Percentiles rank a stretch among this genome's conserved stretches.
These are phyloP conservation scores for Nemopilema nomurai DNA, from an alignment of 30 jellyfish, hydroid and myxozoan genomes.

Conservation along the genomic window DNA sequence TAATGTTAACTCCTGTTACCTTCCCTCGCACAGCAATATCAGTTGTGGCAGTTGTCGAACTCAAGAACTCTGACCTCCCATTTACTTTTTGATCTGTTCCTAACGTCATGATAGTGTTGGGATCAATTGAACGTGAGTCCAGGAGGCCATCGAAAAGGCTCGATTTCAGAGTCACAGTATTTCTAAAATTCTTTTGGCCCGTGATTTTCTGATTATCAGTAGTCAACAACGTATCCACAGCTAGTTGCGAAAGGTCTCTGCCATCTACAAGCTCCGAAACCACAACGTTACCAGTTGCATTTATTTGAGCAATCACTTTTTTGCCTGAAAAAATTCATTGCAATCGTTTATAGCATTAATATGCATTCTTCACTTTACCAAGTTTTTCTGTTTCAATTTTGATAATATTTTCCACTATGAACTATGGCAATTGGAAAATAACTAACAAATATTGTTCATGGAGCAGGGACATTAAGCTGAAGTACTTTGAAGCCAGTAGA, in stretches of 20 bases:
- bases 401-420: too few relatives aligned
- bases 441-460: too few relatives aligned
- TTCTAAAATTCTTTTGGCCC: slow-evolving; percentile 56
- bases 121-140: slow-evolving; percentile 28
- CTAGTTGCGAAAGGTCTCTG: slow-evolving; percentile 13
- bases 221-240: slow-evolving; percentile 40
- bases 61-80: slow-evolving; percentile 15
- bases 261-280: slow-evolving; percentile 45
- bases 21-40: slow-evolving; percentile 16
- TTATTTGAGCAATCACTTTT: slow-evolving; percentile 29
- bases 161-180: background rate
- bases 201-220: slow-evolving; percentile 34
- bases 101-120: slow-evolving; percentile 30
- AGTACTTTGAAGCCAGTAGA: too few relatives aligned
- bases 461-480: too few relatives aligned
- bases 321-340: slow-evolving; percentile 27
- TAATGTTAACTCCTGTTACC: slow-evolving; percentile 42
- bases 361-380: too few relatives aligned
- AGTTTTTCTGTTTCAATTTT: too few relatives aligned
- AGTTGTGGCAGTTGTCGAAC: background rate
- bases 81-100: slow-evolving; percentile 50
- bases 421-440: too few relatives aligned
- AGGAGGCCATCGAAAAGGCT: slow-evolving; percentile 34
- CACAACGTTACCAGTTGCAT: slow-evolving; percentile 20
- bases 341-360: background rate